Percentiles rank a stretch among this genome's conserved stretches.
Conservation (phyloP, 2,888 invertebrate genomes). For the Anthophora plumipes region DNA sequence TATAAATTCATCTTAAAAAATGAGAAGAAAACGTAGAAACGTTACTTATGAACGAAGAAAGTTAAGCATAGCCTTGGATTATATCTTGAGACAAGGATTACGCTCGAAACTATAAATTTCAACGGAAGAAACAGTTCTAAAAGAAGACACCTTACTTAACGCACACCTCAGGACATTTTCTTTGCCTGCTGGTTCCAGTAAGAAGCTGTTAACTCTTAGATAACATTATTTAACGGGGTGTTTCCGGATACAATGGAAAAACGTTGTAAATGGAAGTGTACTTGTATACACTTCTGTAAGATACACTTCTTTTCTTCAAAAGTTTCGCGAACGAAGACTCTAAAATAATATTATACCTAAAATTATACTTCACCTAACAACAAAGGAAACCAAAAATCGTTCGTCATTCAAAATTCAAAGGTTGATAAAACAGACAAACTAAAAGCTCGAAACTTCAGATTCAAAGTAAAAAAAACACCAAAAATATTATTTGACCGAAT, state of each 20-base stretch:
- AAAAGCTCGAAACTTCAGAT: too few relatives aligned
- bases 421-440: too few relatives aligned
- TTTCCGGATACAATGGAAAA: slow-evolving; percentile 11
- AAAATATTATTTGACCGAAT: too few relatives aligned
- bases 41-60: not conserved
- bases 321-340: not conserved
- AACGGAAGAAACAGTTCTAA: not conserved
- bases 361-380: too few relatives aligned
- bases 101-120: not conserved
- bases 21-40: too few relatives aligned
- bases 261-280: slow-evolving; percentile 11
- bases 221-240: slow-evolving; percentile 19
- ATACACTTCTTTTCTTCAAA: not conserved
- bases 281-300: not conserved
- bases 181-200: not conserved
- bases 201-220: slow-evolving; percentile 2
- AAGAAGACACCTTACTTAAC: not conserved
- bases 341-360: not conserved
- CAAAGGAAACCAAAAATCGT: too few relatives aligned
- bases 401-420: too few relatives aligned
- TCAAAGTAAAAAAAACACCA: too few relatives aligned
- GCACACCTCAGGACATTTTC: slow-evolving; percentile 17
- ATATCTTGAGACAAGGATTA: not conserved
- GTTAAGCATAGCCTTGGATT: not conserved
- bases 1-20: too few relatives aligned